Conservation (phyloP, 2,113 vertebrate species). For the Delphinus delphis region DNA sequence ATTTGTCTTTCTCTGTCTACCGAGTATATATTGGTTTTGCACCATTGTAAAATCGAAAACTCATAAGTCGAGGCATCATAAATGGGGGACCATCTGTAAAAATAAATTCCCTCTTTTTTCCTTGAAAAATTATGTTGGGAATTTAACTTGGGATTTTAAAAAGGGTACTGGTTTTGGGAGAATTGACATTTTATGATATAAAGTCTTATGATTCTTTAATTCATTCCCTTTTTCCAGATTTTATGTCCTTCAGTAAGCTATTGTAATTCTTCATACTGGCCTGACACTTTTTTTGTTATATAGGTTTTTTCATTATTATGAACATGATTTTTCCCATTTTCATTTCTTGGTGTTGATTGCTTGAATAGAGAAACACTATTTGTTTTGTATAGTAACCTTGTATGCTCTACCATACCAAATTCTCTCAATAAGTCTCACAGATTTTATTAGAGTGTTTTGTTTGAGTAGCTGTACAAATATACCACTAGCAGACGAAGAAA, state of each 20-base stretch:
- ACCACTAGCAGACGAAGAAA: constrained; percentile 17
- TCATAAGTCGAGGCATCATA: neutral
- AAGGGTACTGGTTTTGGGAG: neutral
- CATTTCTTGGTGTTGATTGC: constrained; percentile 30
- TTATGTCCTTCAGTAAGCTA: neutral
- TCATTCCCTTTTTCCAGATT: neutral
- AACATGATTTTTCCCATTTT: constrained; percentile 49
- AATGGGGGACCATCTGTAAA: neutral
- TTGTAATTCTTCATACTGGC: neutral
- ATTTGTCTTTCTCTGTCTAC: too few relatives aligned
- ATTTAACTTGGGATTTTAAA: constrained; percentile 44
- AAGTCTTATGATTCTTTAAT: neutral
- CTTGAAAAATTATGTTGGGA: neutral
- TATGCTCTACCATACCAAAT: neutral
- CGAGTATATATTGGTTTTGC: neutral
- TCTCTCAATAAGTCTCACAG: constrained; percentile 28
- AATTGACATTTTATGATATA: constrained; percentile 25
- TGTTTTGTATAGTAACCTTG: constrained; percentile 20
- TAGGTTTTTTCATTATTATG: neutral
- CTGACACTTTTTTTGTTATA: constrained; percentile 3
- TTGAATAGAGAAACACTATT: constrained; percentile 32
- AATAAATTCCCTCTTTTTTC: neutral
- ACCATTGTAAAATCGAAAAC: neutral
- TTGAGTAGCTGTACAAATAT: constrained; percentile 17
- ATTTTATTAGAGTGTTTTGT: neutral